Base-by-base conservation (phyloP, 2,888 invertebrate species). In the Amiota mariae region DNA sequence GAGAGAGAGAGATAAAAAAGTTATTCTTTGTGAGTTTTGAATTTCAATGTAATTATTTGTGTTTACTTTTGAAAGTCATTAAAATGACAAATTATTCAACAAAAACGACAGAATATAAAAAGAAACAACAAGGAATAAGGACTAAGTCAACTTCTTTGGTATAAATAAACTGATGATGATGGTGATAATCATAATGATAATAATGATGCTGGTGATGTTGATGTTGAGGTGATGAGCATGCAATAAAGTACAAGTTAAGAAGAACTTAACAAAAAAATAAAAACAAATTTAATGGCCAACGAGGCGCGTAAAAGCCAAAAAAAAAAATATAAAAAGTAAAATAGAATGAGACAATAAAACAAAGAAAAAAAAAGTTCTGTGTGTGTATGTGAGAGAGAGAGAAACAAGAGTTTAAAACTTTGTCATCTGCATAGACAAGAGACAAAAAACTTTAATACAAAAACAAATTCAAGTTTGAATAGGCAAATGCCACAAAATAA, bases 191-290 rank as follows among this genome's bases (percentile, higher is more conserved):
- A 75, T 71, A 73, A 59, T 47, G 56, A 20, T 73, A 71, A 64
- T 74, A 71, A 56, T 46, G 70, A 72, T 73, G 75, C 63, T 75
- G 80, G 73, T 80, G 81, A 81, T 79, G 81, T 51, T n/a, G n/a
- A 12, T n/a, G 54, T 51, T n/a, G n/a, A n/a, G n/a, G n/a, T n/a
- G 12, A 13, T 18, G 59, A 18, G 76, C 74, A 75, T 76, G 81
- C 84, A 82, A 82, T 85, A 83, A 85, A 83, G 20, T 82, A 80
- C 82, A 85, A 83, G 83, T 83, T 83, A 83, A 84, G 84, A 83
- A 84, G 84, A 83, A 84, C 85, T 83, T 83, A 83, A 83, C 83
- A 85, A 85, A 83, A 83, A 85, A 83, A 83, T 83, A 63, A 72
- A 70, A 20, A 10, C 15, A 24, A 57, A 70, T 67, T 46, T 56